Evolutionary conservation across 2,797 vertebrate species (phyloP).

Genomic region (Alosa sapidissima): DNA sequence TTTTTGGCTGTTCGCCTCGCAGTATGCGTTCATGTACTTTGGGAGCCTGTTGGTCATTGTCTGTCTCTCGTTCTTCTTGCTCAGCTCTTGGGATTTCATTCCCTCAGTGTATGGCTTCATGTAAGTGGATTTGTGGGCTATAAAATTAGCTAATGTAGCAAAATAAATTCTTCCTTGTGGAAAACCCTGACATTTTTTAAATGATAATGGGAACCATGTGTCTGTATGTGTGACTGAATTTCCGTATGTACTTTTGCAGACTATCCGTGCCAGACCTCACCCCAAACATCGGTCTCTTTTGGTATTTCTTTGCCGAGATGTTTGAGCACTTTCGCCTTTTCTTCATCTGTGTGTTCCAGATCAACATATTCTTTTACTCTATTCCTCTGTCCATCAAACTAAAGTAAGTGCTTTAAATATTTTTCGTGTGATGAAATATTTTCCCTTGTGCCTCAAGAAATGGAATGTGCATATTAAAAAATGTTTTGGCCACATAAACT

Average conservation of each 20-base stretch:
- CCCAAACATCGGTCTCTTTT: constrained; percentile 97
- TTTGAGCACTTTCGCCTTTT: constrained; percentile 98
- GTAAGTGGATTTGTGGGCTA: constrained; percentile 74
- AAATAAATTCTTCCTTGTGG: not conserved
- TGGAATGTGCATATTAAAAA: not conserved
- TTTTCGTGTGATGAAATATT: not conserved
- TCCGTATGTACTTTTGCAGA: constrained; percentile 61
- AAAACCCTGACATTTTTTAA: not conserved
- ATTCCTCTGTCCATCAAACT: constrained; percentile 94
- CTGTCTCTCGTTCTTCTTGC: constrained; percentile 94
- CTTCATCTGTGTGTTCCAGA: constrained; percentile 98
- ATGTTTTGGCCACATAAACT: not conserved
- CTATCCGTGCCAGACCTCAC: constrained; percentile 96
- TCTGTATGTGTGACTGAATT: not conserved
- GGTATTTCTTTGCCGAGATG: constrained; percentile 99
- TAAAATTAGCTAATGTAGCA: not conserved
- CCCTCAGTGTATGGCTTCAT: constrained; percentile 95
- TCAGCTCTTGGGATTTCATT: constrained; percentile 95
- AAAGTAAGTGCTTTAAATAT: constrained; percentile 76
- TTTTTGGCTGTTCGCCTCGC: constrained; percentile 87
- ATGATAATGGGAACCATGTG: not conserved
- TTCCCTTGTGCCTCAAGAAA: not conserved
- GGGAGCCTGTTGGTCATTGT: constrained; percentile 88
- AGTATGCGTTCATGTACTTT: constrained; percentile 87
- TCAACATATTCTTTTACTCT: constrained; percentile 98